A percentile compares a stretch with the other conserved stretches of the same genome.
Evolutionary conservation across 2,888 invertebrate genomes (phyloP).

Genomic region (Lithodes maja): DNA sequence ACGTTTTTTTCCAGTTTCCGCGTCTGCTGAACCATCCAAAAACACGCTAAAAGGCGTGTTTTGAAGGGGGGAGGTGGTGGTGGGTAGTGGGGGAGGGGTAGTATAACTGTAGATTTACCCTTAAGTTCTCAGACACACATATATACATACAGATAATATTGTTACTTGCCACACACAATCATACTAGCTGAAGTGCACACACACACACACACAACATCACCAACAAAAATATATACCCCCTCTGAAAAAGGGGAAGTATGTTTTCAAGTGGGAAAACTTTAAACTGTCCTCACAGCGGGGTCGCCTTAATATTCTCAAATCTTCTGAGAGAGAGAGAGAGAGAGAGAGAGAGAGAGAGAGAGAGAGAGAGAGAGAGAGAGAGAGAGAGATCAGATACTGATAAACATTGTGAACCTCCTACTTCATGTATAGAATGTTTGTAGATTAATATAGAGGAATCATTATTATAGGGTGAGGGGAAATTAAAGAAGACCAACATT

Average conservation of each 20-base stretch:
- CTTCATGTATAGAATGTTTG: too few species aligned
- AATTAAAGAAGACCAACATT: too few species aligned
- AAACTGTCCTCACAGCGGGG: slow-evolving; percentile 43
- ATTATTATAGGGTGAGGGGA: too few species aligned
- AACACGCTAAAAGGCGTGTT: too few species aligned
- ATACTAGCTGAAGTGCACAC: background rate
- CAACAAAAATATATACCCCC: background rate
- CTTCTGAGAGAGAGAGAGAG: slow-evolving; percentile 14
- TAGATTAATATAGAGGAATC: too few species aligned
- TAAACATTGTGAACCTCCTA: too few species aligned
- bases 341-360: background rate
- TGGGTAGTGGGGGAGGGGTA: background rate
- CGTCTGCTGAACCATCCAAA: too few species aligned
- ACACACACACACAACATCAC: background rate
- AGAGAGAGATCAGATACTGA: background rate
- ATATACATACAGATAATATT: slow-evolving; percentile 22
- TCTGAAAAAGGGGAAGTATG: slow-evolving; percentile 31
- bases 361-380: background rate
- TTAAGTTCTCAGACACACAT: slow-evolving; percentile 11
- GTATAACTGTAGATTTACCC: background rate
- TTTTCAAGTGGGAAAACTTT: slow-evolving; percentile 40
- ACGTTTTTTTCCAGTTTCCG: too few species aligned
- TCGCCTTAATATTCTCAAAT: slow-evolving; percentile 47
- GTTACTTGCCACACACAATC: slow-evolving; percentile 8
- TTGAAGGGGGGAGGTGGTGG: too few species aligned